Evolutionary conservation across 2,113 vertebrate species (phyloP), one percentile per base, ranked within the genome.

Genomic region (Phycodurus eques): DNA sequence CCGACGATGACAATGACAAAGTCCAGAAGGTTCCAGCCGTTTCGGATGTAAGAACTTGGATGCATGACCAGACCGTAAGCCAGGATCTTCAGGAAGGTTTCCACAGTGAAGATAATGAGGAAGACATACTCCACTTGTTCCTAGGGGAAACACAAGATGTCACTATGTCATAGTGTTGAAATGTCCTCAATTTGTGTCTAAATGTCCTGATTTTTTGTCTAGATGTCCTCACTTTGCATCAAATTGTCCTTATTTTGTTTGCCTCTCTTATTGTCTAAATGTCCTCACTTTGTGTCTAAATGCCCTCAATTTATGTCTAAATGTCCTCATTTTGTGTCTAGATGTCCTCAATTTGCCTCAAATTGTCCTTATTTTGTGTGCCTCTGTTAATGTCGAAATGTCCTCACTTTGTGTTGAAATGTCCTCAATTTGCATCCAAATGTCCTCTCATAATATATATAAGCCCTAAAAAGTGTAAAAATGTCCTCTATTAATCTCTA

Each of bases 101-200:
- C 96, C 67, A 96, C 88, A 0, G 96, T 98, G 90, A 98, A 98
- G 89, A 98, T 98, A 83, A 98, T 92, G 83, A 98, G 92, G 85
- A 98, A 98, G 7, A 96, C 83, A 0, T 98, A 98, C 73, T 98
- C 96, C 78, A 98, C 95, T 83, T 96, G 94, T 86, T 98, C 96
- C 96, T 97, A 79, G 9, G 65, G 72, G 35, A 73, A 31, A 73
- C 27, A 60, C 5, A 67, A 15, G 7, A 2, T 5, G 8, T 7
- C 27, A n/a, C 35, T 39, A 39, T 2, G 35, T 60, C 27, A 60
- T 14, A 17, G 13, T 61, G 31, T 35, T 33, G 14, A 42, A 61
- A 61, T 61, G 33, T 39, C 59, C 59, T 61, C 33, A n/a, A 8
- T 63, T 33, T 61, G 60, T 39, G 35, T 62, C 33, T n/a, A 63